phyloP scores from a whole-genome alignment of 2,113 vertebrate genomes.

The Amia ocellicauda region DNA sequence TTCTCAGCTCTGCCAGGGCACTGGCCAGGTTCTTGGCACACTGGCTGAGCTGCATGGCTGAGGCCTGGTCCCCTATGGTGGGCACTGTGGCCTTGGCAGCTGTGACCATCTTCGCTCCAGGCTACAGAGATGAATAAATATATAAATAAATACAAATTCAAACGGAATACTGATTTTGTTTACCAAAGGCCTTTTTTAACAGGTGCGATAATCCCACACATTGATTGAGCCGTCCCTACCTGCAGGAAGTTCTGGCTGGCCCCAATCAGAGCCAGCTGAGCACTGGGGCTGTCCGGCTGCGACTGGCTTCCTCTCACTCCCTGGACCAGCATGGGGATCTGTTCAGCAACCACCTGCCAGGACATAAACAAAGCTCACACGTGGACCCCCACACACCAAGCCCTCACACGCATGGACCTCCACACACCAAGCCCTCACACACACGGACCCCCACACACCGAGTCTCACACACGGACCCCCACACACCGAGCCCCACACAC shows the following conservation, averaged over 20 bases:
- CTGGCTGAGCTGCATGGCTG: slow-evolving; percentile 96
- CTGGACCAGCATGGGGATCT: slow-evolving; percentile 94
- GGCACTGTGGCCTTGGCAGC: slow-evolving; percentile 90
- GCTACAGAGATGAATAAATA: slow-evolving; percentile 58
- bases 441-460: too few relatives aligned
- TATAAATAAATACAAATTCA: too few relatives aligned
- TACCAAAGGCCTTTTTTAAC: too few relatives aligned
- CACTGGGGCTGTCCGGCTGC: slow-evolving; percentile 89
- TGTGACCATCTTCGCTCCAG: slow-evolving; percentile 92
- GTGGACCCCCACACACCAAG: too few relatives aligned
- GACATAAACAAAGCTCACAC: too few relatives aligned
- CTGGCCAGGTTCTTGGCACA: slow-evolving; percentile 92
- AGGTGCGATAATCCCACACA: too few relatives aligned
- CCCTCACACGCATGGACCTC: too few relatives aligned
- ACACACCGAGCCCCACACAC: too few relatives aligned
- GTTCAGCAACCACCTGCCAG: slow-evolving; percentile 86
- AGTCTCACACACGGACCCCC: too few relatives aligned
- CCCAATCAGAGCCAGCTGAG: slow-evolving; percentile 89
- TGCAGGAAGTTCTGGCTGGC: slow-evolving; percentile 96
- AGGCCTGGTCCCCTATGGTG: slow-evolving; percentile 88
- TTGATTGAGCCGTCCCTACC: slow-evolving; percentile 65
- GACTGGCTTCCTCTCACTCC: slow-evolving; percentile 90
- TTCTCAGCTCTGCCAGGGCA: slow-evolving; percentile 86
- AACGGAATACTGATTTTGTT: too few relatives aligned
- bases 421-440: too few relatives aligned